Percentiles rank a stretch among this genome's conserved stretches.
phyloP scores from a whole-genome alignment of 2,797 vertebrate genomes.

The Premnoplex brunnescens region DNA sequence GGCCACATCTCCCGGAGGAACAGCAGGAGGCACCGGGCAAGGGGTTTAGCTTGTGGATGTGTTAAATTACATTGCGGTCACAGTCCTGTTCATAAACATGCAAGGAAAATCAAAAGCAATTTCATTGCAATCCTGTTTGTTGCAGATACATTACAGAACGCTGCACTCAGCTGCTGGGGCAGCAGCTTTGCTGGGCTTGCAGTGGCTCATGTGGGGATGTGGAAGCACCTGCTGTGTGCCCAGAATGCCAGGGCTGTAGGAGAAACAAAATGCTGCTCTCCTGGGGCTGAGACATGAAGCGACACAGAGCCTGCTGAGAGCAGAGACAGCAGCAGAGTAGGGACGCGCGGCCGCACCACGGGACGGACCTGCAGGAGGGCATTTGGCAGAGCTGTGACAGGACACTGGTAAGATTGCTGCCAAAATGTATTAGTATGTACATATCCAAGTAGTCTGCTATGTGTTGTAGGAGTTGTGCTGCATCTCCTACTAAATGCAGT shows the following conservation, averaged over 20 bases:
- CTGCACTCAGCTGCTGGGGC: not conserved
- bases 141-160: accelerated
- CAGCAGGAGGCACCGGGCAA: not conserved
- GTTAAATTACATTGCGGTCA: not conserved
- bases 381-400: not conserved
- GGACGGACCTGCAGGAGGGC: not conserved
- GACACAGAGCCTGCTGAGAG: not conserved
- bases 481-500: not conserved
- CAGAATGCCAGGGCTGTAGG: not conserved
- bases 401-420: not conserved
- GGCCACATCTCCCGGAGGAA: not conserved
- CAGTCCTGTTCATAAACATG: not conserved
- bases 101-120: not conserved
- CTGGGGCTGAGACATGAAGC: not conserved
- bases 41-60: not conserved
- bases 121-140: not conserved
- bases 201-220: accelerated
- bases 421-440: not conserved
- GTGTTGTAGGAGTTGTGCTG: not conserved
- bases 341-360: accelerated
- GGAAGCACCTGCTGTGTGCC: not conserved
- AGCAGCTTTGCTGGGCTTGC: not conserved
- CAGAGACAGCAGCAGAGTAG: not conserved
- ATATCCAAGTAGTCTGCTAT: not conserved
- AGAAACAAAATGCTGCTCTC: not conserved